These are phyloP conservation scores for Ennomos quercinarius DNA, from an alignment of 2,888 invertebrate species.

Conservation along the genomic window DNA sequence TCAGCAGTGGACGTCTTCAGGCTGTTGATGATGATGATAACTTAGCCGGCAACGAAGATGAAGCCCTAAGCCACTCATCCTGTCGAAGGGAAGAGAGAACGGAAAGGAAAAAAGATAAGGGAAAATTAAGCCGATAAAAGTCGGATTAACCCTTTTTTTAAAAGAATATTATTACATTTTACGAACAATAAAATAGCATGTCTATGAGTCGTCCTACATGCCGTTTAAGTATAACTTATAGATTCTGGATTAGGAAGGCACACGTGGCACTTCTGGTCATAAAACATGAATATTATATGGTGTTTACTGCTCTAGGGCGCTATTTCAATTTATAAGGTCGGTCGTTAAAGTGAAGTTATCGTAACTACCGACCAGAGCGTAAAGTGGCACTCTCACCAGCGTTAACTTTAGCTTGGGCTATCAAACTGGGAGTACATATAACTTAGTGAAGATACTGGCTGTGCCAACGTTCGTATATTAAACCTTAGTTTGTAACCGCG, in stretches of 20 bases:
- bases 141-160: too few relatives aligned
- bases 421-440: slow-evolving; percentile 23
- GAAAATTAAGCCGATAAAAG: too few relatives aligned
- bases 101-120: too few relatives aligned
- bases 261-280: slow-evolving; percentile 12
- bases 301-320: slow-evolving; percentile 33
- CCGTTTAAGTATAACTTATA: slow-evolving; percentile 5
- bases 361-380: slow-evolving; percentile 38
- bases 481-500: not conserved
- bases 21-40: too few relatives aligned
- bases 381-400: slow-evolving; percentile 39
- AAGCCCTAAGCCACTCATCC: too few relatives aligned
- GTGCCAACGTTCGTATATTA: not conserved
- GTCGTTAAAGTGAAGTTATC: slow-evolving; percentile 42
- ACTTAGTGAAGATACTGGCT: slow-evolving; percentile 20
- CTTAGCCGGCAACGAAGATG: too few relatives aligned
- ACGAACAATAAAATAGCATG: too few relatives aligned
- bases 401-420: slow-evolving; percentile 35
- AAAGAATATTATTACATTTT: too few relatives aligned
- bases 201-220: too few relatives aligned
- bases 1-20: too few relatives aligned
- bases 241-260: slow-evolving; percentile 16
- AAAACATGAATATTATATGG: slow-evolving; percentile 31
- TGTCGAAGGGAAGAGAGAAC: too few relatives aligned
- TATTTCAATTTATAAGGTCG: slow-evolving; percentile 40